Evolutionary conservation across 2,888 invertebrate species (phyloP), one percentile per base, ranked within the genome.

Genomic region (Deilephila elpenor): DNA sequence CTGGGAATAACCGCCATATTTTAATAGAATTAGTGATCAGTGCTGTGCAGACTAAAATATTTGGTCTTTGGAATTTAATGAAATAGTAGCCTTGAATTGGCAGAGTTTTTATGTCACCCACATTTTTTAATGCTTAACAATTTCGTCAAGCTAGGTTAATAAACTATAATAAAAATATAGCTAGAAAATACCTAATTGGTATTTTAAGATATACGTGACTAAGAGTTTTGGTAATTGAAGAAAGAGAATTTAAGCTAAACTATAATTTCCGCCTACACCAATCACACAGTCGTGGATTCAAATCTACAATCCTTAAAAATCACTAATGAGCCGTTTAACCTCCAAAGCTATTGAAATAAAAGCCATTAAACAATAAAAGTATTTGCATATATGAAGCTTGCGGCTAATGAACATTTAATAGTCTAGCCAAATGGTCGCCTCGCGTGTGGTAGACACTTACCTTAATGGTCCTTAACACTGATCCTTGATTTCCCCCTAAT

Each of bases 401-500:
- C 67, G 5, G 25, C 14, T 51, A 67, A 67, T 67, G 67, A 51
- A 8, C 17, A 67, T 67, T 51, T 67, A 67, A 67, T 51, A 51
- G 67, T 4, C 14, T 14, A 37, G 19, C 25, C 67, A 51, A 67
- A 67, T 44, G 67, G 44, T 20, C 67, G 51, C 44, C 37, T 67
- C 44, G 67, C 67, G 67, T 67, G 67, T 20, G 5, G 17, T 20
- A 67, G 44, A 67, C 67, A 67, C 44, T 64, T 67, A 67, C 19
- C 51, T 20, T 67, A 67, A 67, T 67, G 25, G 29, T 51, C 20
- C 67, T 67, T 67, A 67, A 67, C 67, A 51, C 17, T 67, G 51
- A 51, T 67, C 67, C 67, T 67, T 51, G 67, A 67, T 67, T 67
- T 25, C 67, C 19, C 64, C 60, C 67, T 67, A 67, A 67, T 67